Evolutionary conservation across 2,888 invertebrate genomes (phyloP), one percentile per base, ranked within the genome.

Genomic region (Orthosia cruda): DNA sequence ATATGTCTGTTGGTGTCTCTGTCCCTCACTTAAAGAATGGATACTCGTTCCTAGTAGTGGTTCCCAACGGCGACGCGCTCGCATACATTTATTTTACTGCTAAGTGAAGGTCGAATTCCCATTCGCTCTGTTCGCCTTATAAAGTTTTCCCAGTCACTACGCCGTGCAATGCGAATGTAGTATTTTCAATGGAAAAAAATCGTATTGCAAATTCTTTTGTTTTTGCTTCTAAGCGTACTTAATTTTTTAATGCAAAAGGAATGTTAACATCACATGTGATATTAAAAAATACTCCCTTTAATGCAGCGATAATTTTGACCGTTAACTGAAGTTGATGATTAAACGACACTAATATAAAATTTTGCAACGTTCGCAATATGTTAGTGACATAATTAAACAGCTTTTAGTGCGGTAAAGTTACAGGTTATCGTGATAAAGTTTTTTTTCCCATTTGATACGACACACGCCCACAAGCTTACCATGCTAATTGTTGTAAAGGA

Each of bases 81-180:
- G 64, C 55, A 63, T 66, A 66, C 45, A 47, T 59, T 77, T 71
- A 47, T 54, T 66, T 20, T 61, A 62, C 62, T 59, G 47, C 18
- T 3, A 61, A 62, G 40, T 0, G 74, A 79, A 83, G 86, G 79
- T 77, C 73, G 47, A 79, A 79, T 85, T 86, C 85, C 85, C 86
- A 86, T 83, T 77, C 40, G 49, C 20, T 71, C 59, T 20, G 78
- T 16, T 0, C 18, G 50, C n/a, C 12, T 32, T 20, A n/a, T 20
- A 74, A 45, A 26, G 15, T 71, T 81, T 86, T 85, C 85, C 85
- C 86, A 85, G 57, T 61, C 67, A n/a, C 40, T 81, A 86, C 86
- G 85, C 77, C 45, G 20, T n/a, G 15, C 32, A 11, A 23, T 52
- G 16, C 13, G 16, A 52, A 61, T 59, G 9, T n/a, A 23, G n/a